A percentile compares a stretch with the other conserved stretches of the same genome.
Evolutionary conservation across 2,113 vertebrate genomes (phyloP).

Genomic region (Glareola pratincola): DNA sequence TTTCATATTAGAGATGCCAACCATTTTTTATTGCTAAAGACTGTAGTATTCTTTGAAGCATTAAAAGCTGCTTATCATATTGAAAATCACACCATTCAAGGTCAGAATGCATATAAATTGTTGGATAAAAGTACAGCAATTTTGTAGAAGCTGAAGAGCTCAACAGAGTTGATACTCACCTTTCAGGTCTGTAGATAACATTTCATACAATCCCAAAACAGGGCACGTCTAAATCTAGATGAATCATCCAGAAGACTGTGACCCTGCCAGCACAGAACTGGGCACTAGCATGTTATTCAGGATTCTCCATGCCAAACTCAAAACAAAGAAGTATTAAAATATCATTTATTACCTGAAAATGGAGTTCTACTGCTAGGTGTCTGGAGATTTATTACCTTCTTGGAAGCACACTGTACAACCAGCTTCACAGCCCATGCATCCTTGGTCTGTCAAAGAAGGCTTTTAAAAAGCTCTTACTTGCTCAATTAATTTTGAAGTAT

Average conservation of each 20-base stretch:
- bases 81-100: background rate
- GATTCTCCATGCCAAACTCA: background rate
- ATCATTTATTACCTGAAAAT: background rate
- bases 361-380: background rate
- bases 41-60: background rate
- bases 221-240: background rate
- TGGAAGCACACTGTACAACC: background rate
- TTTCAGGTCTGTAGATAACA: background rate
- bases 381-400: background rate
- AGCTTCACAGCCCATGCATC: background rate
- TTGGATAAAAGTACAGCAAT: background rate
- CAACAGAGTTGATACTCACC: background rate
- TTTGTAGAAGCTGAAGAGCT: background rate
- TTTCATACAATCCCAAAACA: background rate
- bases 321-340: background rate
- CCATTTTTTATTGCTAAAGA: background rate
- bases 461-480: conserved; percentile 1
- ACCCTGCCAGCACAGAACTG: background rate
- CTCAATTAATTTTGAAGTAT: background rate
- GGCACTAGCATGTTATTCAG: background rate
- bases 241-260: background rate
- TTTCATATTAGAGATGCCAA: background rate
- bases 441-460: background rate
- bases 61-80: background rate
- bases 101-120: background rate